A percentile compares a stretch with the other conserved stretches of the same genome.
Conservation (phyloP, 2,797 vertebrate genomes). For the Rhinella marina region DNA sequence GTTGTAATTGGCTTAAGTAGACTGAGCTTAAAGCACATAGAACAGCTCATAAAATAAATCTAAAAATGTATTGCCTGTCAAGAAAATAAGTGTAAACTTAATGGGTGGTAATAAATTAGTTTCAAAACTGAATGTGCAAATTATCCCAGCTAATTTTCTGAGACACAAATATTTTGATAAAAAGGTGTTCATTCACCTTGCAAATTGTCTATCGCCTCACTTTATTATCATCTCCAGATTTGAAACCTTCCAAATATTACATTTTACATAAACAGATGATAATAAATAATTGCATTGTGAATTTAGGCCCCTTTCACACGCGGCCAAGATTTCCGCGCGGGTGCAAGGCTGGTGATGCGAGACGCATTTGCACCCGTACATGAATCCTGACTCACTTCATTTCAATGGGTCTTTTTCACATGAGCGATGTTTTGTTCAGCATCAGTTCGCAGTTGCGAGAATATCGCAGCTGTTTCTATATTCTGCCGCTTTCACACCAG, state of each 20-base stretch:
- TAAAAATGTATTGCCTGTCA: constrained; percentile 24
- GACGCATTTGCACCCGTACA: no score
- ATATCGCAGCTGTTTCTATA: no score
- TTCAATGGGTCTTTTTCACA: no score
- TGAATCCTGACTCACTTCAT: no score
- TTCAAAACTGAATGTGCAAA: constrained; percentile 24
- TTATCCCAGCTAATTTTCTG: constrained; percentile 12
- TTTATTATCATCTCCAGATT: constrained; percentile 14
- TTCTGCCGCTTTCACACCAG: no score
- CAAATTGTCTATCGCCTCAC: constrained; percentile 14
- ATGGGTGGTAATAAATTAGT: constrained; percentile 14
- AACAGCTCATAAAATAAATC: constrained; percentile 24
- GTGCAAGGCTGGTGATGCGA: no score
- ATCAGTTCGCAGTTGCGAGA: no score
- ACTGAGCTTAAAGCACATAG: constrained; percentile 3
- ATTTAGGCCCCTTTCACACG: no score
- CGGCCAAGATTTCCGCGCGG: no score
- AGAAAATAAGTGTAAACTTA: constrained; percentile 30
- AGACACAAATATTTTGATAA: constrained; percentile 17
- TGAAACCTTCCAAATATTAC: background rate
- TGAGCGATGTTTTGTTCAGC: no score
- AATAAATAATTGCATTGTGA: constrained; percentile 23
- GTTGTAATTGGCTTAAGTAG: background rate
- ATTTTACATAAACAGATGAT: constrained; percentile 10
- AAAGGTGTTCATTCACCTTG: constrained; percentile 31